phyloP scores from a whole-genome alignment of 2,113 vertebrate species.

The Silurus meridionalis region DNA sequence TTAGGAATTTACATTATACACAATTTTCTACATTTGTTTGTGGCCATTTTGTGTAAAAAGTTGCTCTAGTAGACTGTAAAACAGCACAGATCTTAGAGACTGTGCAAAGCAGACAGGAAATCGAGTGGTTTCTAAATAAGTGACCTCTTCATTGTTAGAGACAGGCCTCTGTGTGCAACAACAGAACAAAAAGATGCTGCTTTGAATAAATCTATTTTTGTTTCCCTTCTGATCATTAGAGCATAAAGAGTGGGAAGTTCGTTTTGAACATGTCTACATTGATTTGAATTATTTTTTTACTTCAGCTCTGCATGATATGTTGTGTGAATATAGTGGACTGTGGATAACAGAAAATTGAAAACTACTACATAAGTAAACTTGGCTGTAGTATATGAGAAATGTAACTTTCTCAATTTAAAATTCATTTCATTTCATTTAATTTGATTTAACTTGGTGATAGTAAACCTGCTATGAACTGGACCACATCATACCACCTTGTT shows the following conservation, averaged over 20 bases:
- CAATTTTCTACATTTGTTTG: neutral
- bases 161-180: neutral
- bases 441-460: neutral
- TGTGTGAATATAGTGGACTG: neutral
- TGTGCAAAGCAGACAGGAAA: neutral
- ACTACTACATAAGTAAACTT: no score
- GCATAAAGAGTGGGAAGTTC: neutral
- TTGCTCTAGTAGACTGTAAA: neutral
- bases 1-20: neutral
- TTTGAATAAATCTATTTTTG: neutral
- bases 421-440: no score
- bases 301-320: neutral
- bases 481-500: neutral
- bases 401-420: neutral
- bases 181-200: neutral
- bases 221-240: neutral
- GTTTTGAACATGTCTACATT: neutral
- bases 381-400: neutral
- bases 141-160: neutral
- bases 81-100: neutral
- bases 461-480: neutral
- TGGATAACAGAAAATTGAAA: neutral
- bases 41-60: neutral
- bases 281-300: neutral
- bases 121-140: neutral